Conservation (phyloP, 2,888 invertebrate genomes). For the Calephelis perditalis region DNA sequence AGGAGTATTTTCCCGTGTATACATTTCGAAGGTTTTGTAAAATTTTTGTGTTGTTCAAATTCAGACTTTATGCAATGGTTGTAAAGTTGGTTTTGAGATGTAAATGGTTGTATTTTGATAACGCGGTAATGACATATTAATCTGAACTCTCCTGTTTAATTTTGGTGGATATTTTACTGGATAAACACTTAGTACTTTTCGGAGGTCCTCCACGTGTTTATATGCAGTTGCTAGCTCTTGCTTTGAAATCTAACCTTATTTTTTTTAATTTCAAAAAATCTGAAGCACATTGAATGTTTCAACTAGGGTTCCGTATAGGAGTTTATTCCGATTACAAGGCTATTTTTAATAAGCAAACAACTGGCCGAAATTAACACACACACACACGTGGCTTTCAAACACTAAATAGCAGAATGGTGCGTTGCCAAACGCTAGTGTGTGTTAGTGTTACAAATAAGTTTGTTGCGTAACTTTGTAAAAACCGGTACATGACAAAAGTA, state of each 20-base stretch:
- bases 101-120: conserved; percentile 28
- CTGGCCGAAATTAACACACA: too few relatives aligned
- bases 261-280: too few relatives aligned
- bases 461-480: too few relatives aligned
- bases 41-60: conserved; percentile 25
- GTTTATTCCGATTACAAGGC: too few relatives aligned
- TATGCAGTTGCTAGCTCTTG: neutral
- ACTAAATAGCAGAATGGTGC: too few relatives aligned
- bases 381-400: too few relatives aligned
- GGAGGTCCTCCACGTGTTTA: conserved; percentile 16
- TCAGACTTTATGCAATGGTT: conserved; percentile 24
- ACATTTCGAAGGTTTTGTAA: conserved; percentile 29
- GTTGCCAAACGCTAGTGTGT: too few relatives aligned
- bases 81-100: conserved; percentile 24
- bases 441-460: too few relatives aligned
- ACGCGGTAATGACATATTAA: conserved; percentile 39
- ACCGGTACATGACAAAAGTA: too few relatives aligned
- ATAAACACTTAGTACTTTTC: conserved; percentile 24
- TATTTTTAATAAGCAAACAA: too few relatives aligned
- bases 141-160: conserved; percentile 34
- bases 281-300: too few relatives aligned
- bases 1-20: conserved; percentile 17
- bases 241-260: neutral
- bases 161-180: conserved; percentile 33
- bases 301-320: too few relatives aligned